Evolutionary conservation across 2,888 invertebrate species (phyloP).

Genomic region (Biston betularia): DNA sequence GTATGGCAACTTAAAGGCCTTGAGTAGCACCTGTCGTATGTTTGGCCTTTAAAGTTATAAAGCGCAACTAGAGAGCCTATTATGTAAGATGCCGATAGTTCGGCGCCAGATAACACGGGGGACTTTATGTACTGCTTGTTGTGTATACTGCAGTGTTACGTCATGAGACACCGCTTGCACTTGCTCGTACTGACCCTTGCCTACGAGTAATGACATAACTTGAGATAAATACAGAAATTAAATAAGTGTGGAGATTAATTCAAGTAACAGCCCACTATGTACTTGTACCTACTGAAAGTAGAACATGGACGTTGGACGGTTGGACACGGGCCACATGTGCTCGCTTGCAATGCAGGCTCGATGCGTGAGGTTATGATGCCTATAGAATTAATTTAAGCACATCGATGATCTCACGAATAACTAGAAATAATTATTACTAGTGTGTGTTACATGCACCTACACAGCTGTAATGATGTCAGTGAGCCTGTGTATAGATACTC

Average conservation of each 20-base stretch:
- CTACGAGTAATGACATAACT: neutral
- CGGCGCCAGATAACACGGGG: neutral
- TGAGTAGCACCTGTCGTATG: neutral
- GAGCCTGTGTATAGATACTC: too few relatives aligned
- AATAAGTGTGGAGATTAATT: constrained; percentile 1
- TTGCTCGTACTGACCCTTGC: neutral
- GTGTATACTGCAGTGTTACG: neutral
- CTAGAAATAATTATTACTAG: too few relatives aligned
- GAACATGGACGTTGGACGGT: neutral
- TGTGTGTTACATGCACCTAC: too few relatives aligned
- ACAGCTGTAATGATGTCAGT: too few relatives aligned
- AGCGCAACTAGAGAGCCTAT: neutral
- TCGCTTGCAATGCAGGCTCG: too few relatives aligned
- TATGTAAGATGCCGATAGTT: neutral
- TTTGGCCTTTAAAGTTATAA: constrained; percentile 3
- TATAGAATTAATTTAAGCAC: too few relatives aligned
- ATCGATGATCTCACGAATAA: too few relatives aligned
- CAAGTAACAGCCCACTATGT: neutral
- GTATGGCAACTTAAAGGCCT: neutral
- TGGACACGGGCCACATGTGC: neutral
- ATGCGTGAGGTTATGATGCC: too few relatives aligned
- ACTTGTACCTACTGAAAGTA: neutral
- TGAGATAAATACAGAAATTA: constrained; percentile 6
- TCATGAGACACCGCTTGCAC: constrained; percentile 1
- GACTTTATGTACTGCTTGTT: neutral